Percentiles rank a stretch among this genome's conserved stretches.
Conservation (phyloP, 2,888 invertebrate species). For the Branchinecta sandiegonensis region DNA sequence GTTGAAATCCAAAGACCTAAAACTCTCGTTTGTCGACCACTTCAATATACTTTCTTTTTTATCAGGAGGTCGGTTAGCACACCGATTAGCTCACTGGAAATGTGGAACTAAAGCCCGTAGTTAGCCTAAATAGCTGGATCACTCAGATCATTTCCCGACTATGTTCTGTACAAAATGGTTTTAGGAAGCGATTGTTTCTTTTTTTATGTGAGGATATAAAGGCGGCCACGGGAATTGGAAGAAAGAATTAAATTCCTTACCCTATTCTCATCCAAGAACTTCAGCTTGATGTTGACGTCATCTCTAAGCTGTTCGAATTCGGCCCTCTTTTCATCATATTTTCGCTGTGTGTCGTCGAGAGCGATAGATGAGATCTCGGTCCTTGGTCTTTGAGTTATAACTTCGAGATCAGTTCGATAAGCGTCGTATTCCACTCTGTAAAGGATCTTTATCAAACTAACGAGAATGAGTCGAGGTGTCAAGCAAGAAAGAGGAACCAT, state of each 20-base stretch:
- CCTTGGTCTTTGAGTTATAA: slow-evolving; percentile 50
- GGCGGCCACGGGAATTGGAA: not conserved
- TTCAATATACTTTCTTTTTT: too few species aligned
- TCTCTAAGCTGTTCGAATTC: slow-evolving; percentile 82
- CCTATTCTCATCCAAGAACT: slow-evolving; percentile 92
- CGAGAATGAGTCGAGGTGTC: slow-evolving; percentile 18
- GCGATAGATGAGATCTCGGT: slow-evolving; percentile 25
- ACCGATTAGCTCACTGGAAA: too few species aligned
- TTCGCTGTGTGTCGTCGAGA: slow-evolving; percentile 62
- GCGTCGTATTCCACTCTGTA: slow-evolving; percentile 90
- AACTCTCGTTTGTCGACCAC: too few species aligned
- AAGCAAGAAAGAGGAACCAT: slow-evolving; percentile 10
- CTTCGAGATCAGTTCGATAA: slow-evolving; percentile 83
- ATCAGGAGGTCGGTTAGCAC: too few species aligned
- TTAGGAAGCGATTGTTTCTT: too few species aligned
- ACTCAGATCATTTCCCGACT: too few species aligned
- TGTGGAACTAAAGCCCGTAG: too few species aligned
- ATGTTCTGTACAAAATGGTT: too few species aligned
- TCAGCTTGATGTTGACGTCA: slow-evolving; percentile 88
- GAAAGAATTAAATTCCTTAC: slow-evolving; percentile 40
- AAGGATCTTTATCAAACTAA: slow-evolving; percentile 13
- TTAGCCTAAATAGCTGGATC: too few species aligned
- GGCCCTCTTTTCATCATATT: slow-evolving; percentile 68
- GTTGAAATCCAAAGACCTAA: too few species aligned
- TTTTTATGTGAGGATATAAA: slow-evolving; percentile 11